Conservation (phyloP, 2,113 vertebrate genomes). For the Cynopterus brachyotis region DNA sequence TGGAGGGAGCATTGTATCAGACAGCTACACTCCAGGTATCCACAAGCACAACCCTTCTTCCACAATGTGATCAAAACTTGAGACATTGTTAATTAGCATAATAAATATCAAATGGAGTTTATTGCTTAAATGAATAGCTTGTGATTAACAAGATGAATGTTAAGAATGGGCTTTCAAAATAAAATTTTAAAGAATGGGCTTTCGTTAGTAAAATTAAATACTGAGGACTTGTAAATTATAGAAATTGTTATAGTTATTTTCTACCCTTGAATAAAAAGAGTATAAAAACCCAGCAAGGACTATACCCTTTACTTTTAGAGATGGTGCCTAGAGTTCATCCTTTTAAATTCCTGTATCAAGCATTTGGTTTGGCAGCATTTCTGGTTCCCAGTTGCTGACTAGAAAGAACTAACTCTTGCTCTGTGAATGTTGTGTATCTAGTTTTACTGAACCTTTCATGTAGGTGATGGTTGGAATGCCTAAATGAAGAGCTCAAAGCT, state of each 20-base stretch:
- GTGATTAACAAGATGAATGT: conserved; percentile 33
- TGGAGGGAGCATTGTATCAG: background rate
- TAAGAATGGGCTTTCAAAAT: background rate
- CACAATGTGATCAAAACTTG: background rate
- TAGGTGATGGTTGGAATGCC: background rate
- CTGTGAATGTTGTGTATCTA: background rate
- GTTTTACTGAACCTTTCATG: conserved; percentile 21
- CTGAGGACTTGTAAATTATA: background rate
- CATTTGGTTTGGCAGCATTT: background rate
- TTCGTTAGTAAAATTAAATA: conserved; percentile 38
- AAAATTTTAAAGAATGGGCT: background rate
- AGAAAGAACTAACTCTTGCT: background rate
- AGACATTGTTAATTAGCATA: background rate
- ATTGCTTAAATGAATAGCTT: background rate
- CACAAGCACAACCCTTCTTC: background rate
- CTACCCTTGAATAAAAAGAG: background rate
- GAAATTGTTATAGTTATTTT: background rate
- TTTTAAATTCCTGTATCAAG: background rate
- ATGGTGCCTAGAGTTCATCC: background rate
- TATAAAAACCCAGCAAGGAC: background rate
- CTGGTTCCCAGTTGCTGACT: background rate
- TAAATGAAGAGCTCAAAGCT: background rate
- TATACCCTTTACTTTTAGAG: background rate
- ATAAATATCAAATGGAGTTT: background rate
- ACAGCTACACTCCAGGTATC: background rate